Percentiles rank a stretch among this genome's conserved stretches.
Conservation (phyloP, 2,888 invertebrate species). For the Apamea monoglypha region DNA sequence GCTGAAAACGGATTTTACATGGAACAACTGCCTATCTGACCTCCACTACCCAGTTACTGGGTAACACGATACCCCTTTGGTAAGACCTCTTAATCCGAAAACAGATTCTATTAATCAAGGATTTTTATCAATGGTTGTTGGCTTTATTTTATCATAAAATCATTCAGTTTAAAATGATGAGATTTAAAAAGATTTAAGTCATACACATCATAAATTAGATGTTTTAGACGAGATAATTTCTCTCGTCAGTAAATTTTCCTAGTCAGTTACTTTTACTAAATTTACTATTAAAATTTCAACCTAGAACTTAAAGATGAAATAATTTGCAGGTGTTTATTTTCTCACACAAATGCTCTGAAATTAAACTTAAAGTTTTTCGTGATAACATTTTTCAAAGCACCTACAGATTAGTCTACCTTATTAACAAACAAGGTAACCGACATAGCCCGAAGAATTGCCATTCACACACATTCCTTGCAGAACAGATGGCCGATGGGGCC, state of each 20-base stretch:
- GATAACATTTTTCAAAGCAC: not conserved
- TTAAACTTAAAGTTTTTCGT: not conserved
- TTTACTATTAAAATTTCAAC: not conserved
- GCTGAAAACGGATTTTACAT: not conserved
- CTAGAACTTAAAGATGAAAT: not conserved
- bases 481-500: too few species aligned
- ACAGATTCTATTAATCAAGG: not conserved
- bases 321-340: slow-evolving; percentile 1
- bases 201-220: too few species aligned
- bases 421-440: not conserved
- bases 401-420: not conserved
- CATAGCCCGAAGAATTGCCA: too few species aligned
- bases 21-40: too few species aligned
- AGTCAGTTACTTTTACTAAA: not conserved
- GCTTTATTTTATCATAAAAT: not conserved
- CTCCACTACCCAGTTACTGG: too few species aligned
- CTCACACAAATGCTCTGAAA: not conserved
- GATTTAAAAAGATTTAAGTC: too few species aligned
- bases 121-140: too few species aligned
- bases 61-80: not conserved
- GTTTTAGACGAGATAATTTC: not conserved
- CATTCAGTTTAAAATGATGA: not conserved
- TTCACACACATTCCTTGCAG: too few species aligned
- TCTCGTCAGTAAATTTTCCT: not conserved
- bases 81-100: not conserved